phyloP scores from a whole-genome alignment of 2,797 vertebrate genomes.

The Linurgus olivaceus region DNA sequence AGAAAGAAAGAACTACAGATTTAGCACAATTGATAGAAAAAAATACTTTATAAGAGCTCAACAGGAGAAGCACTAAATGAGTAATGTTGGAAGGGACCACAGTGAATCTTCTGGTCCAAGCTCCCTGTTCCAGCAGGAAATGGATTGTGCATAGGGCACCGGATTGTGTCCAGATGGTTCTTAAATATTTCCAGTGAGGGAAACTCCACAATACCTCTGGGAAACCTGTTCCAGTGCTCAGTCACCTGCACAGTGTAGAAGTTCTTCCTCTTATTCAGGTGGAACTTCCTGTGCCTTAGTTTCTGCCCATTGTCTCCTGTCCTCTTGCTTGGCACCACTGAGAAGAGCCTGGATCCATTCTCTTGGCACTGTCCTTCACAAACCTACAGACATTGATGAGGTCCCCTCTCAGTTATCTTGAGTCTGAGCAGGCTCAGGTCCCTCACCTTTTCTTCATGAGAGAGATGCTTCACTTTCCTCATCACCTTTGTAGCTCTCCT shows the following conservation, averaged over 20 bases:
- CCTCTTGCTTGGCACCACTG: neutral
- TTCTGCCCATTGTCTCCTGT: neutral
- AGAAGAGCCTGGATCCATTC: neutral
- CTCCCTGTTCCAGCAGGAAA: neutral
- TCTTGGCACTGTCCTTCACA: neutral
- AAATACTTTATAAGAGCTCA: neutral
- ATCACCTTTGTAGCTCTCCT: neutral
- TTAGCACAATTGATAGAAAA: neutral
- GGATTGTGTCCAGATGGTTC: neutral
- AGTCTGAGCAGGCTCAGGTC: neutral
- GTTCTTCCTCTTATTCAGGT: neutral
- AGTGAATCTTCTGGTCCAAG: neutral
- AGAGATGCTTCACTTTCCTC: neutral
- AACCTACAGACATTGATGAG: too few relatives aligned
- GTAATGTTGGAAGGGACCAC: neutral
- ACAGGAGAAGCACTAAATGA: neutral
- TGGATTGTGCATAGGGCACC: rapidly evolving
- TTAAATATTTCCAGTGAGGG: neutral
- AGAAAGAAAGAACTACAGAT: neutral
- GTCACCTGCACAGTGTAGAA: neutral
- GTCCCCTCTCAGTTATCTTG: too few relatives aligned
- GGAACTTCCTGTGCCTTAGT: neutral
- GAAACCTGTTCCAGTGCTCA: neutral
- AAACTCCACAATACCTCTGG: neutral
- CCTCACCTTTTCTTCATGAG: neutral